A percentile compares a stretch with the other conserved stretches of the same genome.
phyloP scores from a whole-genome alignment of 2,888 invertebrate genomes.

The Cordylochernes scorpioides region DNA sequence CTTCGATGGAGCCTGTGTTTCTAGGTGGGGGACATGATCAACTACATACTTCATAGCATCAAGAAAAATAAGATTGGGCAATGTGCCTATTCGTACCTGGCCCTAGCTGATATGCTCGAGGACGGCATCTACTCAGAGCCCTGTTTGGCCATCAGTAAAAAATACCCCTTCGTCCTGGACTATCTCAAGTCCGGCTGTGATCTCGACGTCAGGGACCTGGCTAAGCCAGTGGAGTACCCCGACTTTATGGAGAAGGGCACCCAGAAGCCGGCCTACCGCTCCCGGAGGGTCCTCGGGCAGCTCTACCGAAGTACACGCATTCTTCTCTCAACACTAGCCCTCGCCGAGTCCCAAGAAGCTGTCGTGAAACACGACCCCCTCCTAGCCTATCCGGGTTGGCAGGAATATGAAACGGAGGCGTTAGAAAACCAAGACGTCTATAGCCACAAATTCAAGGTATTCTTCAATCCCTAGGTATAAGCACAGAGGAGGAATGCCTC shows the following conservation, averaged over 20 bases:
- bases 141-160: constrained; percentile 9
- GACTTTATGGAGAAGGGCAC: constrained; percentile 6
- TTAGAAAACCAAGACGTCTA: neutral
- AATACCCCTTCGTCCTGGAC: constrained; percentile 12
- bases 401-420: constrained; percentile 1
- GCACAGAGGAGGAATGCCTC: neutral
- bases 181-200: constrained; percentile 15
- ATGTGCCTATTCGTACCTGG: constrained; percentile 13
- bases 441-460: neutral
- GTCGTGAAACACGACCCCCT: constrained; percentile 1
- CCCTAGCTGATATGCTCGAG: constrained; percentile 9
- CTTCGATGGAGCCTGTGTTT: neutral
- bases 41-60: constrained; percentile 11
- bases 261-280: constrained; percentile 3
- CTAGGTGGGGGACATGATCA: constrained; percentile 11
- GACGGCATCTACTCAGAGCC: constrained; percentile 11
- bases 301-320: constrained; percentile 2
- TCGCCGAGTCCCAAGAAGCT: no score
- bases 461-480: neutral
- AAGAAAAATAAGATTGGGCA: constrained; percentile 12
- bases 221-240: constrained; percentile 3
- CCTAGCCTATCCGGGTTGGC: constrained; percentile 4
- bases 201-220: no score
- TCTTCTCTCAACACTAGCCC: no score
- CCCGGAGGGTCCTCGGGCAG: constrained; percentile 2